Evolutionary conservation across 2,888 invertebrate species (phyloP).

Genomic region (Poecilus cupreus): DNA sequence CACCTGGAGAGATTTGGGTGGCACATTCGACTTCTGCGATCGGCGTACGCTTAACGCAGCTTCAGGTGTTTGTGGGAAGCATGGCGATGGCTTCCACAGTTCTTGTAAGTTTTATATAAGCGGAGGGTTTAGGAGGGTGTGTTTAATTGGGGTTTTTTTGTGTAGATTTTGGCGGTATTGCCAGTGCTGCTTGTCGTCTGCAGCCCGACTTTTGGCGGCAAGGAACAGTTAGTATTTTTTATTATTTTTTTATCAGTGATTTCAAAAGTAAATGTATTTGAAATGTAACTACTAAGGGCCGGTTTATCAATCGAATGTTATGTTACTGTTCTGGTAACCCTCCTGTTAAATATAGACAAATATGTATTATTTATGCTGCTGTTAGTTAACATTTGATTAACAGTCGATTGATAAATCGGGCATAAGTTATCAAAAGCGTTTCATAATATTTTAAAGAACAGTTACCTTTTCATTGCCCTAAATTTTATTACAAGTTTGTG

Average conservation of each 20-base stretch:
- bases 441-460: no score
- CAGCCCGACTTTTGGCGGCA: conserved; percentile 64
- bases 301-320: no score
- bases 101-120: conserved; percentile 62
- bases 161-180: conserved; percentile 63
- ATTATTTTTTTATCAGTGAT: not conserved
- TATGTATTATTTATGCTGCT: no score
- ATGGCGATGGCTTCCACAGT: conserved; percentile 62
- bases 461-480: no score
- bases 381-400: no score
- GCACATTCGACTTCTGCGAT: conserved; percentile 61
- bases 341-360: no score
- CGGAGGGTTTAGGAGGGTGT: not conserved
- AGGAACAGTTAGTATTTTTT: conserved; percentile 69
- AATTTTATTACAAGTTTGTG: no score
- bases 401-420: no score
- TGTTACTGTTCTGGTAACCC: no score
- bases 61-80: conserved; percentile 35
- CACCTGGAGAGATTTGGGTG: not conserved
- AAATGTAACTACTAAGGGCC: no score
- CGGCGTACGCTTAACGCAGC: conserved; percentile 52
- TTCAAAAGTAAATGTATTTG: no score
- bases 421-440: no score
- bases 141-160: conserved; percentile 34
- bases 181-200: conserved; percentile 62